Evolutionary conservation across 2,888 invertebrate genomes (phyloP), one percentile per base, ranked within the genome.

Genomic region (Rhopalosiphum nymphaeae): DNA sequence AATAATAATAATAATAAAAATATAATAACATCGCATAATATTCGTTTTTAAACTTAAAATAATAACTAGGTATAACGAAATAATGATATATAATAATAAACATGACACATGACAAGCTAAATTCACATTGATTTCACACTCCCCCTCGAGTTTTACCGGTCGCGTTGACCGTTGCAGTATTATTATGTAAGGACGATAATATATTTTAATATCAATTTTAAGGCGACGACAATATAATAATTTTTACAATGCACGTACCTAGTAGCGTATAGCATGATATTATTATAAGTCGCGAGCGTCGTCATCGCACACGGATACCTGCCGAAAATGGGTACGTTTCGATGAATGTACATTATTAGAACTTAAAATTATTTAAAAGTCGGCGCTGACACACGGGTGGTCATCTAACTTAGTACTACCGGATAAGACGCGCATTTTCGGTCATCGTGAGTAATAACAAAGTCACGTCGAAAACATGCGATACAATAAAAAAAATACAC

Each of bases 21-120:
- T 78, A 57, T 89, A 57, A 93, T 93, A 93, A 93, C 93, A 89
- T 93, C 36, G 93, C 16, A 89, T 84, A 89, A 93, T 89, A 91
- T 57, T 91, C n/a, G 49, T 87, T 92, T 91, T 86, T 61, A 92
- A 92, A 92, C 89, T 93, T 93, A 85, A 93, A 92, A 84, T 86
- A 92, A 89, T 93, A 78, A 78, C 53, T 84, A 91, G 13, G 42
- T 57, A 85, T 78, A 93, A 92, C 86, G n/a, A 93, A 93, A 89
- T 89, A 93, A 93, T 53, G 89, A 93, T 46, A n/a, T 49, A 85
- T 89, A 89, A 93, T 53, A 93, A 93, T 86, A 46, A 87, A 86
- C 85, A 57, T 53, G 85, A 91, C 44, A 86, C 85, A 44, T 56
- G 89, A 89, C 57, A 90, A 90, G 11, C 46, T 46, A 67, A 67